phyloP scores from a whole-genome alignment of 2,113 vertebrate genomes.

The Sus scrofa region DNA sequence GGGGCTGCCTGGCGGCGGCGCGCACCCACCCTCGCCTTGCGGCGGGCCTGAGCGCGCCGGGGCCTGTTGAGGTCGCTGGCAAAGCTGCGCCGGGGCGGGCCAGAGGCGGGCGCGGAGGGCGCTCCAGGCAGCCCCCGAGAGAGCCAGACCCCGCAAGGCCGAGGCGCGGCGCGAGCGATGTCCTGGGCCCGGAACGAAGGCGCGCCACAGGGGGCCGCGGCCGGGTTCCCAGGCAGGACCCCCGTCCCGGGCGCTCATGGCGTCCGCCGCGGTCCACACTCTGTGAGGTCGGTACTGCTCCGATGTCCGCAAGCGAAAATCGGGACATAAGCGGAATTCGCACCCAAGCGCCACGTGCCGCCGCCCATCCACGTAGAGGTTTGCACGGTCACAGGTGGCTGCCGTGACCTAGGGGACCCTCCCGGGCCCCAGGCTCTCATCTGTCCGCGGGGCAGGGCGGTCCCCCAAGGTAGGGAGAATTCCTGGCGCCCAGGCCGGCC shows the following conservation, averaged over 20 bases:
- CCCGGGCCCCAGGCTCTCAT: background rate
- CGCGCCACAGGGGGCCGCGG: background rate
- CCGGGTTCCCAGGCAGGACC: background rate
- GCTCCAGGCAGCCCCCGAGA: background rate
- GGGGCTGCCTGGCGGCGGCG: background rate
- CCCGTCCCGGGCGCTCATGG: background rate
- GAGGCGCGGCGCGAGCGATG: background rate
- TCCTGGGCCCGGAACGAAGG: background rate
- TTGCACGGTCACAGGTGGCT: background rate
- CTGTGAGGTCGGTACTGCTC: background rate
- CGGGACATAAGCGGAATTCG: background rate
- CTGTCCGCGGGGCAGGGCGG: background rate
- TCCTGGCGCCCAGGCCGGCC: background rate
- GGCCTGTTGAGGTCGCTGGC: background rate
- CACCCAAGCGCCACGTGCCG: background rate
- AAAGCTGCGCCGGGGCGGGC: background rate
- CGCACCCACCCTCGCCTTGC: background rate
- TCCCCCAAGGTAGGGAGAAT: background rate
- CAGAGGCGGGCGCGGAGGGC: background rate
- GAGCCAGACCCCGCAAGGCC: background rate
- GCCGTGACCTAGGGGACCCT: background rate
- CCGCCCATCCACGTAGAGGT: background rate
- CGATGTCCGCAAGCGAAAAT: background rate
- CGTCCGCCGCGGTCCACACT: accelerated
- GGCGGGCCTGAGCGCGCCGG: background rate